Percentiles rank a stretch among this genome's conserved stretches.
Conservation (phyloP, 2,888 invertebrate species). For the Nasonia oneida region DNA sequence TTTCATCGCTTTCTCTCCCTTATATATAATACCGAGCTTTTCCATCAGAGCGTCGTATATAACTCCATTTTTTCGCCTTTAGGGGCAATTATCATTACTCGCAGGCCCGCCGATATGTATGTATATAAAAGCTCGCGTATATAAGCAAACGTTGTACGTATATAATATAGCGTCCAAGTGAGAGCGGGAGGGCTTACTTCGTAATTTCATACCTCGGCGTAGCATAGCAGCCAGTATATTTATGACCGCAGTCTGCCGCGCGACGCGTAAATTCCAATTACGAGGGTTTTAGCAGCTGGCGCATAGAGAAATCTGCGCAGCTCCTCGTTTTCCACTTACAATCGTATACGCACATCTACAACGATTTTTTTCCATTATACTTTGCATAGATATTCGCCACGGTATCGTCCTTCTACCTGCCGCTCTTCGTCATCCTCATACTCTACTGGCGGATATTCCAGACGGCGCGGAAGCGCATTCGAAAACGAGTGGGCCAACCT, state of each 20-base stretch:
- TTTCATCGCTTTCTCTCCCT: constrained; percentile 16
- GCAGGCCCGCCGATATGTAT: background rate
- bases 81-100: constrained; percentile 14
- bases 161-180: background rate
- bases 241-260: constrained; percentile 10
- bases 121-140: background rate
- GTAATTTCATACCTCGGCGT: constrained; percentile 20
- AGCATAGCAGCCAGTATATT: constrained; percentile 6
- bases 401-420: constrained; percentile 94
- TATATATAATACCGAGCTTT: too few species aligned
- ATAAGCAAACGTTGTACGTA: constrained; percentile 14
- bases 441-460: constrained; percentile 95
- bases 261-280: constrained; percentile 53
- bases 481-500: constrained; percentile 83
- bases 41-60: background rate
- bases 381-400: constrained; percentile 90
- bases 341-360: background rate
- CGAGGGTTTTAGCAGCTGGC: constrained; percentile 23
- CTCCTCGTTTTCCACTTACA: constrained; percentile 30
- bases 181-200: background rate
- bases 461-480: constrained; percentile 92
- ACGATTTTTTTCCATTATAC: background rate
- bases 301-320: constrained; percentile 12
- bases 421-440: constrained; percentile 91
- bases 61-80: background rate